A percentile compares a stretch with the other conserved stretches of the same genome.
phyloP scores from a whole-genome alignment of 2,797 vertebrate genomes.

The Lepilemur septentrionalis region DNA sequence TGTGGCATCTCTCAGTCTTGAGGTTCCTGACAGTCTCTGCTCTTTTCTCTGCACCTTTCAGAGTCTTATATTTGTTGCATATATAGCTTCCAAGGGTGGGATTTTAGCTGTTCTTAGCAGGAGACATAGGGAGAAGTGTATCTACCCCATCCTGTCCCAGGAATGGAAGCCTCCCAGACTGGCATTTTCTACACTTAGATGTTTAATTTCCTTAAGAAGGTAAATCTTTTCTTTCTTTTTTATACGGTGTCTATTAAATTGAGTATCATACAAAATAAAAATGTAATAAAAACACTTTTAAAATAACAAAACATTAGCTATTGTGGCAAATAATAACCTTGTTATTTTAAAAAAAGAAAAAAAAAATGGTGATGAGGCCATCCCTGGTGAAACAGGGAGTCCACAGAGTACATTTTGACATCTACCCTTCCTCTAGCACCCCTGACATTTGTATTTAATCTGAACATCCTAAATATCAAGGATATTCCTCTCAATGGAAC shows the following conservation, averaged over 20 bases:
- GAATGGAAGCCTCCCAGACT: not conserved
- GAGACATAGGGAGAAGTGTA: not conserved
- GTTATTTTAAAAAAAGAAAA: not conserved
- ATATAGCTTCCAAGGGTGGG: no score
- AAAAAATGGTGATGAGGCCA: not conserved
- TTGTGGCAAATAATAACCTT: not conserved
- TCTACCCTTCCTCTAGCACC: not conserved
- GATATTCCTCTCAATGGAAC: not conserved
- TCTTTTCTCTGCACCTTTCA: not conserved
- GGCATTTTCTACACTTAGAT: not conserved
- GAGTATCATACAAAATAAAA: not conserved
- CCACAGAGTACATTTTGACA: not conserved
- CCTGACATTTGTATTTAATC: not conserved
- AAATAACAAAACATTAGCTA: not conserved
- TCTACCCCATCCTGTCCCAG: not conserved
- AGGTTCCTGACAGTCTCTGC: not conserved
- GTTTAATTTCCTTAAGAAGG: not conserved
- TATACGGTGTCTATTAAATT: not conserved
- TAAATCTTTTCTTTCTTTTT: not conserved
- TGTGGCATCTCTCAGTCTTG: accelerated
- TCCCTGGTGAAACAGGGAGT: not conserved
- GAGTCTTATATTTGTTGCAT: not conserved
- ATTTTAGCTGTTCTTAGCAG: no score
- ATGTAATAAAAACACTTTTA: not conserved
- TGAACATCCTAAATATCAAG: not conserved